These are phyloP conservation scores for Columbina picui DNA, from an alignment of 2,113 vertebrate species.

Conservation along the genomic window DNA sequence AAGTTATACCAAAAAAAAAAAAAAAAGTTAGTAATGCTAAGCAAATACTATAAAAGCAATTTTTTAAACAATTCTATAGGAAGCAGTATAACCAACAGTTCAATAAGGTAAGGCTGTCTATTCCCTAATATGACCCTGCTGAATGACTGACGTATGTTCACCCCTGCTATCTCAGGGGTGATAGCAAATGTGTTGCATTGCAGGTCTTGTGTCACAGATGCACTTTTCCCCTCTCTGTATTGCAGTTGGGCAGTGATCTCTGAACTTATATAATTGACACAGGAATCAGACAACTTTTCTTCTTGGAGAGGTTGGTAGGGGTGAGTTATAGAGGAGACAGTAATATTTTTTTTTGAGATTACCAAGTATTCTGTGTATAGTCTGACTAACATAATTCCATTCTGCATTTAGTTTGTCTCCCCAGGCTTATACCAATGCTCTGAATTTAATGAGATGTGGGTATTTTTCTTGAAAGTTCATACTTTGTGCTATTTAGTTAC, in stretches of 20 bases:
- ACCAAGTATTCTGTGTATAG: not conserved
- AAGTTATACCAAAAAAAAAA: too few species aligned
- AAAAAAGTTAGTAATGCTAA: too few species aligned
- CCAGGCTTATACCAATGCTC: not conserved
- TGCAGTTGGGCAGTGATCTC: not conserved
- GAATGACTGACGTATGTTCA: not conserved
- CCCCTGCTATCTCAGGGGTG: not conserved
- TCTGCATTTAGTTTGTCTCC: not conserved
- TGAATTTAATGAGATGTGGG: not conserved
- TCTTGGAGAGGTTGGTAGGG: not conserved
- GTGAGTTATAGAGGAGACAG: not conserved
- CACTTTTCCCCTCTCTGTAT: not conserved
- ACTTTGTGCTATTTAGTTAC: not conserved
- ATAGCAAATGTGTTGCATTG: not conserved
- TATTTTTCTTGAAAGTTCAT: not conserved
- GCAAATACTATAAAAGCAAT: too few species aligned
- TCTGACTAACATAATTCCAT: not conserved
- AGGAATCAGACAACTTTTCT: not conserved
- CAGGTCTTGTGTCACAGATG: not conserved
- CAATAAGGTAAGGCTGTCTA: too few species aligned
- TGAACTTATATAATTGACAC: not conserved
- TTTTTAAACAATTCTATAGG: too few species aligned
- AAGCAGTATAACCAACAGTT: too few species aligned
- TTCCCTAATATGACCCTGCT: not conserved
- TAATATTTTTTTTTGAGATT: not conserved